A percentile compares a stretch with the other conserved stretches of the same genome.
These are phyloP conservation scores for Hirtodrosophila duncani DNA, from an alignment of 2,888 invertebrate species.

Conservation along the genomic window DNA sequence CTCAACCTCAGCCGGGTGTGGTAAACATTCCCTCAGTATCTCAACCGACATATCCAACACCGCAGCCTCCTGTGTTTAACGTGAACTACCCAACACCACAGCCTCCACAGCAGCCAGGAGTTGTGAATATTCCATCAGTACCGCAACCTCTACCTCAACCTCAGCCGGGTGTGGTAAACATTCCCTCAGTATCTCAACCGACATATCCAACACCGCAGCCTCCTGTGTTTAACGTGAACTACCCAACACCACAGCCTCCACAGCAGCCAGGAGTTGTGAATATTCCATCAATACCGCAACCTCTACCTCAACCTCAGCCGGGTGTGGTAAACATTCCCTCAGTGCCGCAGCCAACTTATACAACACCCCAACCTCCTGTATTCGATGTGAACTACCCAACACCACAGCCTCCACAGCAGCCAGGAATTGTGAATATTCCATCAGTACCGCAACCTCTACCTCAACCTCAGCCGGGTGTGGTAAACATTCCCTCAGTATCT, in stretches of 20 bases:
- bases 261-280: constrained; percentile 24
- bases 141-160: constrained; percentile 46
- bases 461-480: constrained; percentile 12
- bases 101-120: neutral
- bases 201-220: constrained; percentile 8
- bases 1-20: neutral
- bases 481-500: constrained; percentile 15
- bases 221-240: constrained; percentile 11
- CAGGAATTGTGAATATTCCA: constrained; percentile 28
- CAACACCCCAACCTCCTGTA: constrained; percentile 1
- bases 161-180: constrained; percentile 31
- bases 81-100: neutral
- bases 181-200: constrained; percentile 28
- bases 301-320: constrained; percentile 1
- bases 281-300: constrained; percentile 21
- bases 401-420: constrained; percentile 9
- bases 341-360: constrained; percentile 5
- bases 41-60: neutral
- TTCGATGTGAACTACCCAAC: neutral
- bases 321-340: constrained; percentile 18
- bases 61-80: constrained; percentile 2
- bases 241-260: constrained; percentile 7
- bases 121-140: constrained; percentile 1
- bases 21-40: constrained; percentile 5
- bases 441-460: constrained; percentile 42